Base-by-base conservation (phyloP, 2,888 invertebrate genomes). In the Melangyna quadrimaculata region DNA sequence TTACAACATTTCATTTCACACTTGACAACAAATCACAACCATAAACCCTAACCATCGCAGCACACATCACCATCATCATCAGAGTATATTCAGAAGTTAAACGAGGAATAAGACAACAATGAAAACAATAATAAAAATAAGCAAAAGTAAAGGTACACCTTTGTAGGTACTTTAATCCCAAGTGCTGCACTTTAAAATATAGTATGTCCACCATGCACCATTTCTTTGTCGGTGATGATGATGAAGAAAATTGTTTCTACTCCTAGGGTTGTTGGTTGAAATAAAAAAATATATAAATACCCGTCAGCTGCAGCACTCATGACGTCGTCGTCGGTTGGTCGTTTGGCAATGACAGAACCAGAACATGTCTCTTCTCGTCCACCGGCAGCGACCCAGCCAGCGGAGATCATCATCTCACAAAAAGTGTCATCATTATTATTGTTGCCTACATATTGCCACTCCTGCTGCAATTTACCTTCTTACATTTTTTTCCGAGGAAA, bases 1-100 rank as follows among this genome's bases (percentile, higher is more conserved):
- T 80, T 71, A 59, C 75, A 79, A 74, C 65, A 84, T 80, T 80
- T 79, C 32, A 79, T 72, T 80, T 72, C 59, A 67, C 84, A 84
- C 80, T 79, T 71, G 71, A 75, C 74, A 79, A 83, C 63, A 51
- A 51, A 51, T 75, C 79, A 74, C 67, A 17, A 55, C 51, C 79
- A 35, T 48, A 27, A 32, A 1, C 12, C 10, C 17, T 19, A 45
- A 65, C 5, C 27, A 61, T 61, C 24, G 40, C 14, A 37, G 4
- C 14, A 14, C 32, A 37, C 61, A 27, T 37, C 40, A 43, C 14
- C 27, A 63, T 37, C 40, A 43, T 8, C 27, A 63, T 27, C 57
- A 57, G 8, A 61, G 24, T 24, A 2, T 3, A 19, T 57, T 17
- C 59, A 59, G 59, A 35, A 59, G 59, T 19, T 40, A 32, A 74